Evolutionary conservation across 2,888 invertebrate species (phyloP).

Genomic region (Cheiracanthium punctorium): DNA sequence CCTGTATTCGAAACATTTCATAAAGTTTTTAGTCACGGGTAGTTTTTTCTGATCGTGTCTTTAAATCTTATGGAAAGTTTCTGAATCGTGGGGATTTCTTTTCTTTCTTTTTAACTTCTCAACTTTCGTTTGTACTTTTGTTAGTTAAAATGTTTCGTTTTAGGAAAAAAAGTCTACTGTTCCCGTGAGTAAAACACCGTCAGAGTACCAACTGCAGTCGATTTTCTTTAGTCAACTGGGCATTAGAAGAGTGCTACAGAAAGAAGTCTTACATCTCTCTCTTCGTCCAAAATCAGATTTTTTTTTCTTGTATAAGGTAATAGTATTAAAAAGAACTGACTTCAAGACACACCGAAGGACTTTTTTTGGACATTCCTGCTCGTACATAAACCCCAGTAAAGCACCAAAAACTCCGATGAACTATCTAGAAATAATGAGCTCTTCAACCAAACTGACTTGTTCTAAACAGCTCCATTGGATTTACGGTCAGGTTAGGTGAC

Average conservation of each 20-base stretch:
- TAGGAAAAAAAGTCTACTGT: slow-evolving; percentile 38
- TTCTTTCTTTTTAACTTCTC: not conserved
- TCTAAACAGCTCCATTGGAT: slow-evolving; percentile 68
- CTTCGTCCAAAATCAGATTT: no score
- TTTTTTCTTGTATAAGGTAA: no score
- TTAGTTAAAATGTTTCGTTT: slow-evolving; percentile 34
- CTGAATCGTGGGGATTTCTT: slow-evolving; percentile 54
- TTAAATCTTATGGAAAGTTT: slow-evolving; percentile 46
- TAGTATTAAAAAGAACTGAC: no score
- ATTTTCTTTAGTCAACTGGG: not conserved
- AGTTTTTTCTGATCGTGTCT: not conserved
- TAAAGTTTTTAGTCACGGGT: slow-evolving; percentile 7
- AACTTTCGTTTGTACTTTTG: not conserved
- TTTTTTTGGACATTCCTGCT: no score
- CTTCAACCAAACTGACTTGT: slow-evolving; percentile 48
- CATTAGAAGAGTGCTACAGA: no score
- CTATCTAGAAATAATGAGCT: slow-evolving; percentile 42
- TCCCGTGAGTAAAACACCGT: slow-evolving; percentile 22
- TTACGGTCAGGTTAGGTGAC: slow-evolving; percentile 68
- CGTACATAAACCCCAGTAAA: no score
- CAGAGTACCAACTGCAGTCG: not conserved
- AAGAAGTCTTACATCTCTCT: no score
- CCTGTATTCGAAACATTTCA: slow-evolving; percentile 23
- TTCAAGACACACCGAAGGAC: no score
- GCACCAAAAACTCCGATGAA: slow-evolving; percentile 35